phyloP scores from a whole-genome alignment of 2,888 invertebrate species.

The Pristionchus exspectatus region DNA sequence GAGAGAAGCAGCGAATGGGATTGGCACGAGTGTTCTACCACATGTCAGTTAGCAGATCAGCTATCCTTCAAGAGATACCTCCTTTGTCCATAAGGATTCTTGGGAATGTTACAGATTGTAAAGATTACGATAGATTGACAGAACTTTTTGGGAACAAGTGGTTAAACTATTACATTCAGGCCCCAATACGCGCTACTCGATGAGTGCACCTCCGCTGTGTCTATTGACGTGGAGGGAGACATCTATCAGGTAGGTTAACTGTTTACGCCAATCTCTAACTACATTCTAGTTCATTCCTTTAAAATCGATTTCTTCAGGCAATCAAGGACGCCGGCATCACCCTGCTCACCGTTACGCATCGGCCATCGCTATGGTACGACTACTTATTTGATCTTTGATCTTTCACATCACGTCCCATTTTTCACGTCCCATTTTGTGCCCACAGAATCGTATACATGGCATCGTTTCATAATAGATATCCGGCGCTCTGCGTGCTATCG shows the following conservation, averaged over 20 bases:
- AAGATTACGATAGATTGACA: no score
- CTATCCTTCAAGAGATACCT: no score
- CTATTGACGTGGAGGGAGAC: constrained; percentile 96
- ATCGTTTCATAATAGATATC: neutral
- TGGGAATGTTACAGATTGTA: no score
- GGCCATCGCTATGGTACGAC: constrained; percentile 86
- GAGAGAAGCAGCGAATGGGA: constrained; percentile 97
- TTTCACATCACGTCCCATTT: neutral
- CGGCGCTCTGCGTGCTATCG: neutral
- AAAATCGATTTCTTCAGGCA: constrained; percentile 11
- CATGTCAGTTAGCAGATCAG: constrained; percentile 75
- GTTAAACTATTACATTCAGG: constrained; percentile 75
- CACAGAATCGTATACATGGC: neutral
- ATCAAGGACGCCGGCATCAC: constrained; percentile 86
- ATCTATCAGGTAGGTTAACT: constrained; percentile 86
- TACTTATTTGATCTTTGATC: constrained; percentile 18
- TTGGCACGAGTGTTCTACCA: constrained; percentile 82
- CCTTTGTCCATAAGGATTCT: no score
- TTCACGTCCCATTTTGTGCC: neutral
- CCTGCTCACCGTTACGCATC: constrained; percentile 96
- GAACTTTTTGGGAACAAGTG: no score
- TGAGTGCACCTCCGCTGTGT: constrained; percentile 98
- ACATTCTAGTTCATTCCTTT: neutral
- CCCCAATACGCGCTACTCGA: constrained; percentile 99
- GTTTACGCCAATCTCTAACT: neutral